Evolutionary conservation across 2,113 vertebrate species (phyloP).

Genomic region (Saccopteryx leptura): DNA sequence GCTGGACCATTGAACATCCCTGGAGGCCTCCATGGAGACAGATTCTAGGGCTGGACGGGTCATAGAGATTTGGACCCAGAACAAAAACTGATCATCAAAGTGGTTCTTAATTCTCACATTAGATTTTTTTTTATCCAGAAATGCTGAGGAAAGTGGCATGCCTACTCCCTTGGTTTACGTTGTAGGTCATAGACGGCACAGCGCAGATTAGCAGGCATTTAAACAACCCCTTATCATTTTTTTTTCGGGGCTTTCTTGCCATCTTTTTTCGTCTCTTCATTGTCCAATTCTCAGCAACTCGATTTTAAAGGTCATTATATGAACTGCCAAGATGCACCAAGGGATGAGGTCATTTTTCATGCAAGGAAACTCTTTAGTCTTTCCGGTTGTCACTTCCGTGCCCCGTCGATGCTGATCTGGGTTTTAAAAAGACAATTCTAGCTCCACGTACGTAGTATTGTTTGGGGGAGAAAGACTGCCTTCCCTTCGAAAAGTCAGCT

Average conservation of each 20-base stretch:
- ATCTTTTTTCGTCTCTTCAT: neutral
- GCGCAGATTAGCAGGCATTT: neutral
- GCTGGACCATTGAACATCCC: neutral
- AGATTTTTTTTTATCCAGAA: neutral
- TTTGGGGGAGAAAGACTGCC: neutral
- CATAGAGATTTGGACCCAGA: neutral
- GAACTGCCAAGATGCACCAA: constrained; percentile 67
- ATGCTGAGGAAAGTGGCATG: neutral
- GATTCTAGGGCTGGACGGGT: too few relatives aligned
- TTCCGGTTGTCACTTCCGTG: neutral
- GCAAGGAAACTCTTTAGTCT: constrained; percentile 25
- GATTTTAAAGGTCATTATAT: constrained; percentile 79
- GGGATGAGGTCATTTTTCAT: constrained; percentile 72
- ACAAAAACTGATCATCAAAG: neutral
- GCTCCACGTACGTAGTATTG: neutral
- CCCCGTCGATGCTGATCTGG: constrained; percentile 55
- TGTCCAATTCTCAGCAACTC: constrained; percentile 53
- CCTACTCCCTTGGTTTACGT: neutral
- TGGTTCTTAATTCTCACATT: neutral
- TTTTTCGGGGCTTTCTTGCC: neutral
- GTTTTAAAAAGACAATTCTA: constrained; percentile 68
- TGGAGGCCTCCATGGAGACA: neutral
- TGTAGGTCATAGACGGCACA: neutral
- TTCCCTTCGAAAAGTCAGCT: constrained; percentile 34
- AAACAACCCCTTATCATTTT: constrained; percentile 63